Evolutionary conservation across 2,113 vertebrate species (phyloP).

Genomic region (Microcebus murinus): DNA sequence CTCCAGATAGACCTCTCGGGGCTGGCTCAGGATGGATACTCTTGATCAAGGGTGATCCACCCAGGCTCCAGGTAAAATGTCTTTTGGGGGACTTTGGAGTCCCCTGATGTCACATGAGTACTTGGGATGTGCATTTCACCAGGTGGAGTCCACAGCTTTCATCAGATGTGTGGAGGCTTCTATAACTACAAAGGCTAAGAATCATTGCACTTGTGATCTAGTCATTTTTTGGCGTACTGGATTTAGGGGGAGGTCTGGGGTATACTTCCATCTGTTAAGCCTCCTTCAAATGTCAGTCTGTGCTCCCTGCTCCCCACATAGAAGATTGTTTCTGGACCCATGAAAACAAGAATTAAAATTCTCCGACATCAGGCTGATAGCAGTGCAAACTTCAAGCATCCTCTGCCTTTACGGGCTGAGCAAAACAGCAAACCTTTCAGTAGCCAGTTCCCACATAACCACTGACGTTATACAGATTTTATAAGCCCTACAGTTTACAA

Average conservation of each 20-base stretch:
- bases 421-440: background rate
- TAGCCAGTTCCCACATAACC: background rate
- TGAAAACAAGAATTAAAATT: background rate
- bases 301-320: background rate
- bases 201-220: background rate
- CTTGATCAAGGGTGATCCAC: background rate
- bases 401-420: background rate
- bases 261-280: background rate
- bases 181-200: background rate
- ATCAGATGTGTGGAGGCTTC: background rate
- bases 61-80: background rate
- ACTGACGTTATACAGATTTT: background rate
- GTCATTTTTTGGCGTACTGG: background rate
- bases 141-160: background rate
- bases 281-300: background rate
- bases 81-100: background rate
- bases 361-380: background rate
- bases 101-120: background rate
- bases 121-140: background rate
- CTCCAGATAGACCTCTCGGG: background rate
- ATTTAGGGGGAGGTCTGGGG: background rate
- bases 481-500: background rate
- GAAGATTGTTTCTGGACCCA: background rate
- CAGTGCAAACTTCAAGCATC: background rate
- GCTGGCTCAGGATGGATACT: background rate